These are phyloP conservation scores for Tigriopus japonicus DNA, from an alignment of 1,140 invertebrate species.

Conservation along the genomic window DNA sequence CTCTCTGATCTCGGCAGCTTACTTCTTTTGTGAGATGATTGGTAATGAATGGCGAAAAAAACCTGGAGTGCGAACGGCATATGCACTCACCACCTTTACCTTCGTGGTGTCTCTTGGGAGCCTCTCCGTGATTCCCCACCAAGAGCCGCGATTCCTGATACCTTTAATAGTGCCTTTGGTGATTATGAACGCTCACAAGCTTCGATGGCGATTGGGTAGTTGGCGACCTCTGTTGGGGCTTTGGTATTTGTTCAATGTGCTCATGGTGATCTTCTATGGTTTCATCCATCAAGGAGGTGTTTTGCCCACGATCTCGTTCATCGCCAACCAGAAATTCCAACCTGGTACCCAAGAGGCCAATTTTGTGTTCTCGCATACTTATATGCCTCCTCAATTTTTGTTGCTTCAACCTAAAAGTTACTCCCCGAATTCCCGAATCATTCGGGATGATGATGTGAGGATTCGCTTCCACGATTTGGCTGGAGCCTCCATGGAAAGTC, in stretches of 20 bases:
- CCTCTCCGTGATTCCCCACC: slow-evolving; percentile 5
- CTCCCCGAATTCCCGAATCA: background rate
- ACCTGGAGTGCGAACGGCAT: slow-evolving; percentile 8
- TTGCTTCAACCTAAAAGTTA: background rate
- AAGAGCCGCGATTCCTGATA: slow-evolving; percentile 10
- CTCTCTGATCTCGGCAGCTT: background rate
- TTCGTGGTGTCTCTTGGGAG: background rate
- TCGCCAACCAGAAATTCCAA: slow-evolving; percentile 3
- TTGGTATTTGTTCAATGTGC: slow-evolving; percentile 7
- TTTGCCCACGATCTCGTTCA: background rate
- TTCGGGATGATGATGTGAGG: background rate
- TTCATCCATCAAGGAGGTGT: slow-evolving; percentile 11
- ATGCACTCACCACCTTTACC: slow-evolving; percentile 2
- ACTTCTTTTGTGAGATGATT: background rate
- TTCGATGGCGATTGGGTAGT: background rate
- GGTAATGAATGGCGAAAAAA: slow-evolving; percentile 5
- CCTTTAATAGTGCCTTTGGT: slow-evolving; percentile 7
- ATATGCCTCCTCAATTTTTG: slow-evolving; percentile 9
- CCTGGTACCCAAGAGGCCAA: background rate
- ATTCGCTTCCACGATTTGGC: background rate
- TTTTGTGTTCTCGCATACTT: slow-evolving; percentile 9
- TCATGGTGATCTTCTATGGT: background rate
- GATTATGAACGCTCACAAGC: slow-evolving; percentile 8
- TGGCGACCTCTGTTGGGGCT: slow-evolving; percentile 4
- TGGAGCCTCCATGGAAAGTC: background rate